Base-by-base conservation (phyloP, 2,888 invertebrate species). In the Melinaea marsaeus region DNA sequence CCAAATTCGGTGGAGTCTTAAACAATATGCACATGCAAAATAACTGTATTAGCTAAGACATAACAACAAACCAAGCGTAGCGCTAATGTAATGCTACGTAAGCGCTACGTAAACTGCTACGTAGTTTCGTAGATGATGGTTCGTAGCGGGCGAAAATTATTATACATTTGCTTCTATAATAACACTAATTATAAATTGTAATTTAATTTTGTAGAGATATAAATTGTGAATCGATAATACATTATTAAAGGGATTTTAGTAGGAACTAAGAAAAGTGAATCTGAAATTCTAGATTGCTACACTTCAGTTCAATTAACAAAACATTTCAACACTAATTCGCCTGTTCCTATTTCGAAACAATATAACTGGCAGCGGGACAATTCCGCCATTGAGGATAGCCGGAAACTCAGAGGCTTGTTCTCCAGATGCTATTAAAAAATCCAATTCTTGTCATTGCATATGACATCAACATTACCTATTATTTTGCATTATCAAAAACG, bases 91-190 rank as follows among this genome's bases (percentile, higher is more conserved):
- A 34, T 61, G 64, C 66, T 66, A 68, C 66, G 63, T 66, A 66
- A 51, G 63, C 60, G 45, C 60, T 63, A 62, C 67, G 60, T 55
- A 65, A 68, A 69, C 65, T 64, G 63, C 68, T 65, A 70, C 68
- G 61, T 59, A 56, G 64, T 61, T 64, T 64, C 66, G 66, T 65
- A 67, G 65, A 62, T 55, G 60, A 64, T 55, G 57, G 60, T 60
- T 59, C 64, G 58, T 58, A 42, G 55, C 61, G 61, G 58, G 37
- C 34, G 54, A 22, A 46, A 62, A 22, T 22, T 58, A 64, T 37
- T 13, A 47, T 55, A 48, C 61, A 64, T 64, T 64, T 61, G 55
- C 57, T 42, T 48, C 34, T 11, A 35, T 47, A 22, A 35, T 13
- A 37, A 54, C 42, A 9, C 42, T 42, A 3, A 42, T 9, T 42